Evolutionary conservation across 2,113 vertebrate species (phyloP).

Genomic region (Pollachius pollachius): DNA sequence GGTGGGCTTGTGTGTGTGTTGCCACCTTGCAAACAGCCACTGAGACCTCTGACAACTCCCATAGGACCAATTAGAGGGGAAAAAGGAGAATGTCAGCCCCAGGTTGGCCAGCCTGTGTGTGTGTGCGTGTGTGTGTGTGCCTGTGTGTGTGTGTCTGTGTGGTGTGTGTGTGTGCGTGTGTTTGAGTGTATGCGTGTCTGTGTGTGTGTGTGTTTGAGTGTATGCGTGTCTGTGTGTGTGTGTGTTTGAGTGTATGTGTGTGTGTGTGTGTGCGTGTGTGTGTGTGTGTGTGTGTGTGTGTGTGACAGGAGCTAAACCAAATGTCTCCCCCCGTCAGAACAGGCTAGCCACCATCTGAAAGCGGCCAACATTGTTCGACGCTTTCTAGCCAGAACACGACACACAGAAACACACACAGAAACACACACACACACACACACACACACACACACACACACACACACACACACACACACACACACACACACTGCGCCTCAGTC

Average conservation of each 20-base stretch:
- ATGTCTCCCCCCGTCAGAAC: conserved; percentile 40
- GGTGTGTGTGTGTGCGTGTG: conserved; percentile 25
- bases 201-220: conserved; percentile 31
- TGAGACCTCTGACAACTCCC: conserved; percentile 66
- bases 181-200: conserved; percentile 29
- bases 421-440: conserved; percentile 6
- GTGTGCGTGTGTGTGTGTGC: conserved; percentile 22
- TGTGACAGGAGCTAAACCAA: conserved; percentile 40
- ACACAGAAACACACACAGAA: conserved; percentile 10
- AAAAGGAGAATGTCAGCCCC: conserved; percentile 72
- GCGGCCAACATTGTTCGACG: conserved; percentile 40
- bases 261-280: conserved; percentile 24
- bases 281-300: conserved; percentile 33
- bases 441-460: conserved; percentile 10
- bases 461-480: conserved; percentile 20
- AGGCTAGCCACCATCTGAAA: conserved; percentile 39
- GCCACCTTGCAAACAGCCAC: conserved; percentile 61
- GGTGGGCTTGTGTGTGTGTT: conserved; percentile 21
- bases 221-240: conserved; percentile 33
- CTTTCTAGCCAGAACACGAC: conserved; percentile 23
- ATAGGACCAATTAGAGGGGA: conserved; percentile 75
- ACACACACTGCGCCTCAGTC: conserved; percentile 19
- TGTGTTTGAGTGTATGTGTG: conserved; percentile 21
- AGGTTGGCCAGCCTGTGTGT: conserved; percentile 24
- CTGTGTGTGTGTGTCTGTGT: conserved; percentile 13